Evolutionary conservation across 2,888 invertebrate genomes (phyloP).

Genomic region (Xanthorhoe spadicearia): DNA sequence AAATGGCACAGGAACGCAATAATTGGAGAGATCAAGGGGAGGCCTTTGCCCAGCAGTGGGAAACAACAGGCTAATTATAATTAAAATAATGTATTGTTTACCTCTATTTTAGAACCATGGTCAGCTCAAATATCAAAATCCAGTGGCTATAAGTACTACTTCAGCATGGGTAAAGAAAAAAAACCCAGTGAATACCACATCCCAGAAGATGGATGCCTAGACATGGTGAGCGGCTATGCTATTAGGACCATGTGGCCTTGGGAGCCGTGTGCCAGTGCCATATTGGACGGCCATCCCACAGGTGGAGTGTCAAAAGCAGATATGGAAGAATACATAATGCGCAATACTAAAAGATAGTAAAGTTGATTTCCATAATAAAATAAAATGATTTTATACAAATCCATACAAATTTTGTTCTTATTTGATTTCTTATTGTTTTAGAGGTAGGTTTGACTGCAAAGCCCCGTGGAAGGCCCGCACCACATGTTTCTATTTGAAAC

Average conservation of each 20-base stretch:
- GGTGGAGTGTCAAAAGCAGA: slow-evolving; percentile 59
- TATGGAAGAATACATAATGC: slow-evolving; percentile 64
- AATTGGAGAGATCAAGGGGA: no score
- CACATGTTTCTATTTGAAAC: no score
- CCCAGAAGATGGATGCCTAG: slow-evolving; percentile 63
- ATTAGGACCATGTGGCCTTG: slow-evolving; percentile 72
- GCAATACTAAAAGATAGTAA: slow-evolving; percentile 43
- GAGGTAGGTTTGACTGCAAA: no score
- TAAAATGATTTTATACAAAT: slow-evolving; percentile 25
- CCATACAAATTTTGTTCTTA: not conserved
- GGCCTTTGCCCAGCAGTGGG: no score
- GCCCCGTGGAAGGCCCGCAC: no score
- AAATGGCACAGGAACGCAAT: no score
- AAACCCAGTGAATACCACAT: slow-evolving; percentile 69
- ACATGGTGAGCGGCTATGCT: slow-evolving; percentile 63
- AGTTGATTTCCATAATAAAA: slow-evolving; percentile 16
- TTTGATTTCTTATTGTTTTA: not conserved
- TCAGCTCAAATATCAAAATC: slow-evolving; percentile 72
- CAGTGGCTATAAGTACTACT: slow-evolving; percentile 70
- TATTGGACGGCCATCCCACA: slow-evolving; percentile 61
- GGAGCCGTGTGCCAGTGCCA: slow-evolving; percentile 65
- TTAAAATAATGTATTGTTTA: no score
- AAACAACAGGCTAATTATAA: no score
- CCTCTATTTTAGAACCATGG: slow-evolving; percentile 72
- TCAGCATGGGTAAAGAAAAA: slow-evolving; percentile 59